phyloP scores from a whole-genome alignment of 2,888 invertebrate genomes.

The Tachystola acroxantha region DNA sequence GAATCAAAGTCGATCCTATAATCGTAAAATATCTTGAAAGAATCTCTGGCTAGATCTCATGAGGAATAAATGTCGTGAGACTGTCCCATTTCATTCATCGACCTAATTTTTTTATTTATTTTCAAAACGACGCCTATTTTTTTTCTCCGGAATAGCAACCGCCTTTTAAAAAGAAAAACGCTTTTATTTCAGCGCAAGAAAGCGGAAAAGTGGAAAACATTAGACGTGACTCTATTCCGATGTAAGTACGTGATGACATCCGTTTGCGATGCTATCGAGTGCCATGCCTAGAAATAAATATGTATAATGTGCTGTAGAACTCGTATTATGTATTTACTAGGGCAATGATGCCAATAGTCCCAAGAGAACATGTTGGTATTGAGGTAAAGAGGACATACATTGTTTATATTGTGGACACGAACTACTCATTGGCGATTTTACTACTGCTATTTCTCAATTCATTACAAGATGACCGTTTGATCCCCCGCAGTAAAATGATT shows the following conservation, averaged over 20 bases:
- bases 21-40: too few relatives aligned
- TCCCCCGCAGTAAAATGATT: too few relatives aligned
- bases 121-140: too few relatives aligned
- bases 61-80: too few relatives aligned
- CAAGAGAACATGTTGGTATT: constrained; percentile 18
- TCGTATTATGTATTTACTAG: not conserved
- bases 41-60: too few relatives aligned
- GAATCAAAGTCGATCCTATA: too few relatives aligned
- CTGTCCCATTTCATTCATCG: too few relatives aligned
- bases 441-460: too few relatives aligned
- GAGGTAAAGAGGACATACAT: constrained; percentile 30
- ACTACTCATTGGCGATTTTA: not conserved
- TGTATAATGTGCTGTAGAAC: not conserved
- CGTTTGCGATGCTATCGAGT: not conserved
- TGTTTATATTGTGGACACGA: constrained; percentile 6
- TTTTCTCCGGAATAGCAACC: too few relatives aligned
- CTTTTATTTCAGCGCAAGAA: constrained; percentile 7
- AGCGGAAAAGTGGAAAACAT: constrained; percentile 13
- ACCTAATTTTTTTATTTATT: too few relatives aligned
- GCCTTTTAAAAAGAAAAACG: not conserved
- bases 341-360: constrained; percentile 1
- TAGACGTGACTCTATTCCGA: constrained; percentile 2
- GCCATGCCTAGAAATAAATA: not conserved
- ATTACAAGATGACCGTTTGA: too few relatives aligned
- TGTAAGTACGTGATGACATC: constrained; percentile 7